Evolutionary conservation across 2,113 vertebrate species (phyloP).

Genomic region (Cyprinodon variegatus): DNA sequence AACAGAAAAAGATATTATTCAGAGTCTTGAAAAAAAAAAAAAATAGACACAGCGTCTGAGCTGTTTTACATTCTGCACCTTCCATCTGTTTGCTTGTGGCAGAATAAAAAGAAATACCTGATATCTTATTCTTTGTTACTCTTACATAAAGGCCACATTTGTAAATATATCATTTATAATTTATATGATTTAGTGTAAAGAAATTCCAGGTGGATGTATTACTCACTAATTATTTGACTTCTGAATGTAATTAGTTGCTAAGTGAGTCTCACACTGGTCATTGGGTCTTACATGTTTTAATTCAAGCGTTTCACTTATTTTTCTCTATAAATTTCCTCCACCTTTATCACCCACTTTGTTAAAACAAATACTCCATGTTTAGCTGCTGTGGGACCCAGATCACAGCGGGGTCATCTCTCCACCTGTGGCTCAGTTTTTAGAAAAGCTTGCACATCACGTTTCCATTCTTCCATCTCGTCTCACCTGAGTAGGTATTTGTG

Average conservation of each 20-base stretch:
- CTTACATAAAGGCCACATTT: too few species aligned
- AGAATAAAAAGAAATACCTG: too few species aligned
- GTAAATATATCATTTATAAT: too few species aligned
- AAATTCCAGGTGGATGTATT: neutral
- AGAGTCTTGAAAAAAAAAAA: neutral
- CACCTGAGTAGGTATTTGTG: conserved; percentile 91
- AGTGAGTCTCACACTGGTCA: too few species aligned
- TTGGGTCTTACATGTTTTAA: too few species aligned
- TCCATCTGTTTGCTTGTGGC: too few species aligned
- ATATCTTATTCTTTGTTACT: too few species aligned
- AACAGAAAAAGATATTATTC: neutral
- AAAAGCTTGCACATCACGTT: conserved; percentile 11
- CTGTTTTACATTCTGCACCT: too few species aligned
- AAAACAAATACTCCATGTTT: conserved; percentile 26
- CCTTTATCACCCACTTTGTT: neutral
- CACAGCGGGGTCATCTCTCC: conserved; percentile 7
- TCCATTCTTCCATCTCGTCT: conserved; percentile 28
- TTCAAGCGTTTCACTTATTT: too few species aligned
- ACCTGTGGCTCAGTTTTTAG: neutral
- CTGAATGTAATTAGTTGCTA: neutral
- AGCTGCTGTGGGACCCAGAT: conserved; percentile 21
- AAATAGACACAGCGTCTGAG: neutral
- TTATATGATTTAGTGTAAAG: too few species aligned
- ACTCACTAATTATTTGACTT: neutral
- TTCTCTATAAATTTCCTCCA: too few species aligned